These are phyloP conservation scores for Amphimedon queenslandica DNA, from an alignment of 37 sponge, comb jelly and placozoan species.

Conservation along the genomic window DNA sequence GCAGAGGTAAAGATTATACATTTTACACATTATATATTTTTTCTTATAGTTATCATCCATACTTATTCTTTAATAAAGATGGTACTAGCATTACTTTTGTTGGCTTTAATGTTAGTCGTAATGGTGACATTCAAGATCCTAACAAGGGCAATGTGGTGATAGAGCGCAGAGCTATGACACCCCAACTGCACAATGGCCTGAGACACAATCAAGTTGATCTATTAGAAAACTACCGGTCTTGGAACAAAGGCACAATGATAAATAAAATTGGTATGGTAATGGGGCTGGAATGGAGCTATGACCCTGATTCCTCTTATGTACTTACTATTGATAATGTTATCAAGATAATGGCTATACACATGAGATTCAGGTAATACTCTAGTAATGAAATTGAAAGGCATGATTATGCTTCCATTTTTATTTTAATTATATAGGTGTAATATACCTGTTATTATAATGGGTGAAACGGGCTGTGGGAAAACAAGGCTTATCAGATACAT, in stretches of 20 bases:
- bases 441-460: slow-evolving; percentile 93
- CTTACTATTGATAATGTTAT: slow-evolving; percentile 75
- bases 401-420: not conserved
- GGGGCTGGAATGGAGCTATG: slow-evolving; percentile 31
- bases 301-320: slow-evolving; percentile 75
- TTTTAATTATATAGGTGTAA: slow-evolving; percentile 51
- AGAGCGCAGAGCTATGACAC: slow-evolving; percentile 9
- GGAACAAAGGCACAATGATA: slow-evolving; percentile 37
- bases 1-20: slow-evolving; percentile 12
- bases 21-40: not conserved
- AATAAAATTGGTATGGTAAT: slow-evolving; percentile 39
- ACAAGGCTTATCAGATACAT: slow-evolving; percentile 81
- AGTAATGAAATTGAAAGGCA: too few relatives aligned
- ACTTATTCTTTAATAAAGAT: slow-evolving; percentile 89
- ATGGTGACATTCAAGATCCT: slow-evolving; percentile 35
- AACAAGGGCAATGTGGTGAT: not conserved
- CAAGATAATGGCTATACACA: slow-evolving; percentile 88
- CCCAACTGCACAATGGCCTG: slow-evolving; percentile 26
- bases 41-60: slow-evolving; percentile 73
- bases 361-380: slow-evolving; percentile 66
- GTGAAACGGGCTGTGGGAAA: slow-evolving; percentile 96
- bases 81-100: slow-evolving; percentile 67
- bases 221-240: slow-evolving; percentile 44
- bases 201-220: slow-evolving; percentile 33
- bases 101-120: slow-evolving; percentile 41